Percentiles rank a stretch among this genome's conserved stretches.
Evolutionary conservation across 1,140 invertebrate species (phyloP).

Genomic region (Paramacrobiotus metropolitanus): DNA sequence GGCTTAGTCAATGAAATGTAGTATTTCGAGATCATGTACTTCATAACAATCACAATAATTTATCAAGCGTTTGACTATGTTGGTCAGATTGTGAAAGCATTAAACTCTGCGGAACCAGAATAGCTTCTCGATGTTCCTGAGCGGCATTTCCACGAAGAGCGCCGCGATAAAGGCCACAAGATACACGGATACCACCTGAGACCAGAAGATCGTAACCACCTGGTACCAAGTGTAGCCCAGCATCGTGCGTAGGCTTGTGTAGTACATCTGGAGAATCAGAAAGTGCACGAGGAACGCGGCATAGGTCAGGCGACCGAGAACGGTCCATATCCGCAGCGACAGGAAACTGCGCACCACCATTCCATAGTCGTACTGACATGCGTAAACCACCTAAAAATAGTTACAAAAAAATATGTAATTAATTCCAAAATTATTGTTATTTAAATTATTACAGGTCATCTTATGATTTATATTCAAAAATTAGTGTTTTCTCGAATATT

Average conservation of each 20-base stretch:
- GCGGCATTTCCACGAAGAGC: background rate
- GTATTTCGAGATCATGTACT: no score
- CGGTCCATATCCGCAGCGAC: background rate
- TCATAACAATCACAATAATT: no score
- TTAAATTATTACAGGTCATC: no score
- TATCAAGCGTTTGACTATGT: no score
- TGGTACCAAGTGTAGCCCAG: background rate
- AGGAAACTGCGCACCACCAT: background rate
- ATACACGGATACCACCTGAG: background rate
- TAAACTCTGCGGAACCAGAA: background rate
- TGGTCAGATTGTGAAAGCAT: no score
- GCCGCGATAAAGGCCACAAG: background rate
- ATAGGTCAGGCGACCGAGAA: background rate
- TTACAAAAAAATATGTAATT: background rate
- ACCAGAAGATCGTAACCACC: background rate
- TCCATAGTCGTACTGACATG: background rate
- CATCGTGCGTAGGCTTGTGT: background rate
- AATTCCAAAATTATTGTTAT: background rate
- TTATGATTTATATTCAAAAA: no score
- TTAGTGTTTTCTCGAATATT: no score
- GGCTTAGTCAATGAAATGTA: no score
- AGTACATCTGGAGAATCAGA: background rate
- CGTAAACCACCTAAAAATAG: background rate
- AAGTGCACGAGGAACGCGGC: background rate
- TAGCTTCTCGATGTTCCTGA: background rate